Conservation (phyloP, 2,797 vertebrate species). For the Mormyrus hasselquistii region DNA sequence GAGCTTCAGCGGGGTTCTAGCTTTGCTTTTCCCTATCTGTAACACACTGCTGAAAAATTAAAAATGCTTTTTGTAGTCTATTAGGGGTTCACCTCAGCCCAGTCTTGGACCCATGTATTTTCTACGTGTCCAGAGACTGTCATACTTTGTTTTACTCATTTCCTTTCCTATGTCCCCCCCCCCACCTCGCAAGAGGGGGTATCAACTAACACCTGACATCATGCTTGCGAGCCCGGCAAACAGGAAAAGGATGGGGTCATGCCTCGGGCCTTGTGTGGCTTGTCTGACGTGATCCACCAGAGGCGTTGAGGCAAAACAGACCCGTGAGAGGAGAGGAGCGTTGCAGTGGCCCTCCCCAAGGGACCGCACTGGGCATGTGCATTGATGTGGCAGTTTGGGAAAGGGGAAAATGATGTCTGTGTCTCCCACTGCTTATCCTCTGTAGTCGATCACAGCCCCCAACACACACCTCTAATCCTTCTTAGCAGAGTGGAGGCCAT, state of each 20-base stretch:
- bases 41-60: slow-evolving; percentile 24
- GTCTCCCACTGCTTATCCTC: not conserved
- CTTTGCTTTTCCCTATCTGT: slow-evolving; percentile 29
- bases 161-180: slow-evolving; percentile 24
- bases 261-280: not conserved
- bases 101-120: slow-evolving; percentile 41
- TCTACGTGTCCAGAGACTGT: slow-evolving; percentile 36
- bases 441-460: not conserved
- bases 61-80: slow-evolving; percentile 37
- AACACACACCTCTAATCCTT: not conserved
- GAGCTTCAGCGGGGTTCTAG: slow-evolving; percentile 36
- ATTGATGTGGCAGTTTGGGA: not conserved
- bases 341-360: not conserved
- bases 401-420: not conserved
- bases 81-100: slow-evolving; percentile 41
- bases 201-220: slow-evolving; percentile 54
- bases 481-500: not conserved
- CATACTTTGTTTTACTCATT: slow-evolving; percentile 34
- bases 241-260: slow-evolving; percentile 44
- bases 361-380: not conserved
- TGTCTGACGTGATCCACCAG: slow-evolving; percentile 48
- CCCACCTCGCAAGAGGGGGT: slow-evolving; percentile 40
- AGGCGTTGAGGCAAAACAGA: slow-evolving; percentile 54
- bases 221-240: slow-evolving; percentile 38
- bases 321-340: slow-evolving; percentile 23